Conservation (phyloP, 2,113 vertebrate genomes). For the Misgurnus anguillicaudatus region DNA sequence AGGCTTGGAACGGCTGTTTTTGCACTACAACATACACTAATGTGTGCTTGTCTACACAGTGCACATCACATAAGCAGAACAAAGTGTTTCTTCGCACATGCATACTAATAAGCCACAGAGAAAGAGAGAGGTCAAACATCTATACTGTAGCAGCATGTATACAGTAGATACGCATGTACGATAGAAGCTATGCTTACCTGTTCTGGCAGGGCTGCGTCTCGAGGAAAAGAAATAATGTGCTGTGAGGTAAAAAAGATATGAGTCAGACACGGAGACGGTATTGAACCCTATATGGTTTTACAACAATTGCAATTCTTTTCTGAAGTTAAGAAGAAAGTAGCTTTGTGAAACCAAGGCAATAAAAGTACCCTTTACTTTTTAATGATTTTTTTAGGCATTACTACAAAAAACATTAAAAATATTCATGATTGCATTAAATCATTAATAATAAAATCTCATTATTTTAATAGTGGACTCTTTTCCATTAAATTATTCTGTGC, state of each 20-base stretch:
- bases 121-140: neutral
- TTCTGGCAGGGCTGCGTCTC: neutral
- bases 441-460: conserved; percentile 9
- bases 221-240: neutral
- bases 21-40: too few relatives aligned
- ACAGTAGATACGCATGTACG: neutral
- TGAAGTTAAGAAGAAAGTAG: neutral
- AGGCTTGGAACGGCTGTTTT: too few relatives aligned
- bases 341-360: conserved; percentile 6
- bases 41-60: neutral
- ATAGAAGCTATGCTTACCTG: neutral
- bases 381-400: neutral
- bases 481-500: conserved; percentile 4
- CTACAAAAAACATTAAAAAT: neutral
- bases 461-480: conserved; percentile 9
- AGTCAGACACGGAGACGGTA: conserved; percentile 1
- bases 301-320: neutral
- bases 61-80: neutral
- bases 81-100: neutral
- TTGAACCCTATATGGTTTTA: neutral
- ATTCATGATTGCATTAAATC: conserved; percentile 18
- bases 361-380: neutral
- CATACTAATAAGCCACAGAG: neutral
- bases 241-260: neutral
- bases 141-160: neutral